Evolutionary conservation across 2,797 vertebrate genomes (phyloP), one percentile per base, ranked within the genome.

Genomic region (Ispidina picta): DNA sequence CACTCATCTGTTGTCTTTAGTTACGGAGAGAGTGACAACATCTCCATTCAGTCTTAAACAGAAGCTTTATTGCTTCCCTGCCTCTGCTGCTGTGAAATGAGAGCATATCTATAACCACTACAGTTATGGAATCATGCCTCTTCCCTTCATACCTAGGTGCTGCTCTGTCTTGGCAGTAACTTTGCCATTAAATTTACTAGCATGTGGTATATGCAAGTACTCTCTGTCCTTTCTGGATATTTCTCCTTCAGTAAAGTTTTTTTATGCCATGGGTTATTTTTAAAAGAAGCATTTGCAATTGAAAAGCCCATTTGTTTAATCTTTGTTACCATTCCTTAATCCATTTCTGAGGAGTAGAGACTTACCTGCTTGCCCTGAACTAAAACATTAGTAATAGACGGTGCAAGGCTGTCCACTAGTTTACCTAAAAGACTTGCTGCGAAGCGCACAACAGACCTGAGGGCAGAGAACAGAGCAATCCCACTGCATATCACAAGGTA

Each of bases 331-430:
- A 95, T 88, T 89, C 73, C 74, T 62, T 43, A 95, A 75, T 49
- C 63, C 52, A 89, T 83, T 93, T 97, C 96, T 96, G 88, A 92
- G 89, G 86, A 95, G 64, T 77, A 58, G 78, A 83, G 91, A 99
- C 99, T 99, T 98, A 99, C 99, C 99, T 99, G 99, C 97, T 99
- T 99, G 96, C 99, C 99, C 98, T 99, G 99, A 95, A 99, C 99
- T 99, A 99, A 99, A 95, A 99, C 98, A 98, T 99, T 99, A 99
- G 99, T 99, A 98, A 99, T 99, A 98, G 99, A 99, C 78, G 99
- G 99, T 83, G 99, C 99, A 98, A 99, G 98, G 99, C 99, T 99
- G 99, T 99, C 99, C 99, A 99, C 99, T 98, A 99, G 98, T 98
- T 99, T 99, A 99, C 97, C 98, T 99, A 99, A 99, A 96, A 99